Conservation (phyloP, 2,113 vertebrate genomes). For the Riparia riparia region DNA sequence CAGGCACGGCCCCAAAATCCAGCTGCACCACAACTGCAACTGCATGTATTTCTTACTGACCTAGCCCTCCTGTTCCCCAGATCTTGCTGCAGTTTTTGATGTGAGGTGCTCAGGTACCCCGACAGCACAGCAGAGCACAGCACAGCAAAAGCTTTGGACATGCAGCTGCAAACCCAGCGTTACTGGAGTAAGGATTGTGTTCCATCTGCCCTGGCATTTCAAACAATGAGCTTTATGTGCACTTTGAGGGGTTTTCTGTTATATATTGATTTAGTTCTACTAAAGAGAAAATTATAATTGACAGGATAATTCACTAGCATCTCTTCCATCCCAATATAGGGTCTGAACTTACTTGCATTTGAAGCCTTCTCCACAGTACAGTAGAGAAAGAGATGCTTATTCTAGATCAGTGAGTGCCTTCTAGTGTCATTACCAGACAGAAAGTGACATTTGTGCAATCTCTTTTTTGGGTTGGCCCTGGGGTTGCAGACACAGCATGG, state of each 20-base stretch:
- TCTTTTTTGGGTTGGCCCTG: not conserved
- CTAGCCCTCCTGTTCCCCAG: not conserved
- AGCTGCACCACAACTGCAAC: not conserved
- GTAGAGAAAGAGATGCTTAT: not conserved
- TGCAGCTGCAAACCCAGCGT: not conserved
- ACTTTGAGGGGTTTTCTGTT: not conserved
- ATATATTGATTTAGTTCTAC: not conserved
- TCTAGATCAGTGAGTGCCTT: not conserved
- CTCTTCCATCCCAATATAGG: not conserved
- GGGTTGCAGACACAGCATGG: not conserved
- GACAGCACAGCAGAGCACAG: fast-evolving
- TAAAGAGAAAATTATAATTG: not conserved
- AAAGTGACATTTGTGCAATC: not conserved
- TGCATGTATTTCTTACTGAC: not conserved
- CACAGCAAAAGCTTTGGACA: not conserved
- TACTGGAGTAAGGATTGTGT: not conserved
- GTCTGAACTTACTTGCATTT: not conserved
- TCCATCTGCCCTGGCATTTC: not conserved
- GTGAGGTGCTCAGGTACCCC: fast-evolving
- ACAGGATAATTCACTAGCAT: not conserved
- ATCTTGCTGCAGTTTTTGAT: not conserved
- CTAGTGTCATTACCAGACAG: not conserved
- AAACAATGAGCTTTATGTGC: not conserved
- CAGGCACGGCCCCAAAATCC: not conserved
- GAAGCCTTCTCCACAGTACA: not conserved